Percentiles rank a stretch among this genome's conserved stretches.
Evolutionary conservation across 2,797 vertebrate species (phyloP).

Genomic region (Crenichthys baileyi): DNA sequence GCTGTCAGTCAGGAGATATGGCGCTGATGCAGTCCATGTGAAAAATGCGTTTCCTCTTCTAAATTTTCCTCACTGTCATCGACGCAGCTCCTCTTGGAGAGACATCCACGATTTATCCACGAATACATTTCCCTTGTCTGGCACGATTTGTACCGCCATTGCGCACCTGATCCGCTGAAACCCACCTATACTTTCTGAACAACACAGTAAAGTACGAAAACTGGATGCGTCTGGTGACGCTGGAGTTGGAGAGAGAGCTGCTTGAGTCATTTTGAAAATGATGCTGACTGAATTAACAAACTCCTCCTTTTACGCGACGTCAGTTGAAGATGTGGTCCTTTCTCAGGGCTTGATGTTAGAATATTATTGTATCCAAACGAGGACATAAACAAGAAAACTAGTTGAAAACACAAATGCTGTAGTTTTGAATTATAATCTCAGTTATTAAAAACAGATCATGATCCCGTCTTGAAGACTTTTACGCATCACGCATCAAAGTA

Average conservation of each 20-base stretch:
- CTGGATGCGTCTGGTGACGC: not conserved
- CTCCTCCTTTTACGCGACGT: constrained; percentile 65
- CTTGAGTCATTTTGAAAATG: constrained; percentile 24
- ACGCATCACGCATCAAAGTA: not conserved
- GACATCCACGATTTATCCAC: constrained; percentile 25
- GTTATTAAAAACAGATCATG: not conserved
- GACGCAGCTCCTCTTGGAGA: not conserved
- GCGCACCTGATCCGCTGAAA: not conserved
- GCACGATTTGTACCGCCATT: not conserved
- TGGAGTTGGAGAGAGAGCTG: constrained; percentile 1
- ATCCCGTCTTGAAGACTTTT: not conserved
- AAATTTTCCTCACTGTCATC: constrained; percentile 11
- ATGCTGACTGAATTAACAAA: constrained; percentile 21
- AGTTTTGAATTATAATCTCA: not conserved
- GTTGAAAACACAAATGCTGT: not conserved
- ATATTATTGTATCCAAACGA: not conserved
- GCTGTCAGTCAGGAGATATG: not conserved
- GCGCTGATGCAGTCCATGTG: not conserved
- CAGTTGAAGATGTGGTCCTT: constrained; percentile 28
- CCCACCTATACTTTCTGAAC: not conserved
- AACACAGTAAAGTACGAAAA: not conserved
- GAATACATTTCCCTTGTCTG: not conserved
- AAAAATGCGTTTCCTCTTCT: constrained; percentile 19
- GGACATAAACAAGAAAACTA: not conserved
- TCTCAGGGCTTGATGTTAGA: not conserved